Conservation (phyloP, 1,140 invertebrate species). For the Pogonognathellus flavescens region DNA sequence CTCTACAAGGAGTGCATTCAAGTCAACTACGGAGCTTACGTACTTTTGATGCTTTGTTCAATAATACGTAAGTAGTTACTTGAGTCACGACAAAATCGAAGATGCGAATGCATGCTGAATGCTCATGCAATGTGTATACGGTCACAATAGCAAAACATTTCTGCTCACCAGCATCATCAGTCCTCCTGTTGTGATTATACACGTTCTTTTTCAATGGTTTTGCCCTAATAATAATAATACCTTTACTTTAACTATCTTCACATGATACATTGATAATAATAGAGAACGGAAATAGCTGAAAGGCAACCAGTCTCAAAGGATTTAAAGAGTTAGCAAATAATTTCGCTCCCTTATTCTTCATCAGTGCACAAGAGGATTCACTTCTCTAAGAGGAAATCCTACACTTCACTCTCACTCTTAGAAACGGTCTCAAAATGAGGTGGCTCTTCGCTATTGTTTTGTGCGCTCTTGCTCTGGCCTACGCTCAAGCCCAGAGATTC, state of each 20-base stretch:
- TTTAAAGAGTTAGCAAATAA: conserved; percentile 32
- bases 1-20: neutral
- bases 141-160: conserved; percentile 18
- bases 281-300: conserved; percentile 45
- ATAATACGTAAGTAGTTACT: neutral
- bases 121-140: neutral
- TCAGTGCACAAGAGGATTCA: conserved; percentile 41
- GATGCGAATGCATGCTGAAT: conserved; percentile 25
- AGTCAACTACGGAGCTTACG: neutral
- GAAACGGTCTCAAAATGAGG: conserved; percentile 7
- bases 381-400: conserved; percentile 31
- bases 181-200: conserved; percentile 5
- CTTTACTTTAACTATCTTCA: neutral
- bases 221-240: too few relatives aligned
- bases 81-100: conserved; percentile 43
- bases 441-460: conserved; percentile 15
- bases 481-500: neutral
- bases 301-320: conserved; percentile 17
- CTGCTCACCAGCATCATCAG: neutral
- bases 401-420: neutral
- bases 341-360: conserved; percentile 34
- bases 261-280: conserved; percentile 3
- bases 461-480: conserved; percentile 2
- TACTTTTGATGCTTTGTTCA: neutral
- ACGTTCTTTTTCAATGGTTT: too few relatives aligned